Conservation (phyloP, 2,888 invertebrate genomes). For the Melipona beecheii region DNA sequence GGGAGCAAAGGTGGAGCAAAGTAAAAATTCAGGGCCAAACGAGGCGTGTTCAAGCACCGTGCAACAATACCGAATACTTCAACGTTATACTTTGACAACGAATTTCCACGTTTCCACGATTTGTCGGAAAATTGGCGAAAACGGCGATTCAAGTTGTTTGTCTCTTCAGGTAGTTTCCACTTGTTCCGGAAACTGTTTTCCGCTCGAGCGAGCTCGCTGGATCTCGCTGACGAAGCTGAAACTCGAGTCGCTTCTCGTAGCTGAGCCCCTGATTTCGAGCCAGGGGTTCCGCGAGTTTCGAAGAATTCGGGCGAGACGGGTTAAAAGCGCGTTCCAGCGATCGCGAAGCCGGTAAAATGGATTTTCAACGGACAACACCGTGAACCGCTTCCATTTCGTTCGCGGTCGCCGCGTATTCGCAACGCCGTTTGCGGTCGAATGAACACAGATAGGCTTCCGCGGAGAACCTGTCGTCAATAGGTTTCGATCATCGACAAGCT, state of each 20-base stretch:
- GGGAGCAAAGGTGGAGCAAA: not conserved
- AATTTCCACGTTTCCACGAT: not conserved
- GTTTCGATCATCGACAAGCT: not conserved
- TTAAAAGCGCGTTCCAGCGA: not conserved
- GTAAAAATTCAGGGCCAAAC: not conserved
- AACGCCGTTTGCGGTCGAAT: slow-evolving; percentile 30
- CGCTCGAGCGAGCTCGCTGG: not conserved
- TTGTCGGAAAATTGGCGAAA: not conserved
- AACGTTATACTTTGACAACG: too few relatives aligned
- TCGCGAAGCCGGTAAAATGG: slow-evolving; percentile 8
- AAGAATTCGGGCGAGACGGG: not conserved
- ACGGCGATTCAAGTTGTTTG: not conserved
- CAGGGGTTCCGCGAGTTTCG: not conserved
- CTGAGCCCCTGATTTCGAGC: not conserved
- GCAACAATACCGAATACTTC: too few relatives aligned
- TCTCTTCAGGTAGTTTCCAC: not conserved
- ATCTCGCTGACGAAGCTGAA: slow-evolving; percentile 8
- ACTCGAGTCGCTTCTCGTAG: not conserved
- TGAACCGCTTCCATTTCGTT: slow-evolving; percentile 26
- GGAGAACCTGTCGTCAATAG: not conserved
- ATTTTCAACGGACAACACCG: slow-evolving; percentile 10
- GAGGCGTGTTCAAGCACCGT: not conserved
- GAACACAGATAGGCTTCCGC: slow-evolving; percentile 22
- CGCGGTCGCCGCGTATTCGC: slow-evolving; percentile 13
- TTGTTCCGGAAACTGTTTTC: slow-evolving; percentile 5